Percentiles rank a stretch among this genome's conserved stretches.
Conservation (phyloP, 2,113 vertebrate genomes). For the Microtus montanus region DNA sequence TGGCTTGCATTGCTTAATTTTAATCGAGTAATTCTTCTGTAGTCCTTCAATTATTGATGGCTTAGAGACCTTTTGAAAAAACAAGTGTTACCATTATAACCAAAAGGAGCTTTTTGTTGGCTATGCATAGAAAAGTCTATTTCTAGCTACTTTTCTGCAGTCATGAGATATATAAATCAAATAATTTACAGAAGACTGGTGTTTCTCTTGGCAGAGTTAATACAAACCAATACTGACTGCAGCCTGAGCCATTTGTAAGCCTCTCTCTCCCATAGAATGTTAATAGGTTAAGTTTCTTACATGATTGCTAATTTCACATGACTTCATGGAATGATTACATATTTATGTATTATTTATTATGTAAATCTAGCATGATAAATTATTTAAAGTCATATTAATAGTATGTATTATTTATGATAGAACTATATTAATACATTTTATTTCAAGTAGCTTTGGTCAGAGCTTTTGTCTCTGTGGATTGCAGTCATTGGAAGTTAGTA, state of each 20-base stretch:
- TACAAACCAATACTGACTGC: slow-evolving; percentile 28
- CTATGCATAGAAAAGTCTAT: slow-evolving; percentile 56
- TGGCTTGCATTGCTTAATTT: slow-evolving; percentile 66
- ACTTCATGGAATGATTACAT: slow-evolving; percentile 80
- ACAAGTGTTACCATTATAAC: slow-evolving; percentile 38
- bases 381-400: slow-evolving; percentile 83
- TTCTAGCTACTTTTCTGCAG: slow-evolving; percentile 62
- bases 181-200: neutral
- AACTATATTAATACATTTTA: slow-evolving; percentile 81
- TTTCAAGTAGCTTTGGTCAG: slow-evolving; percentile 75
- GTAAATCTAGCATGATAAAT: slow-evolving; percentile 82
- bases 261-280: slow-evolving; percentile 61
- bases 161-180: slow-evolving; percentile 30
- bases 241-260: slow-evolving; percentile 58
- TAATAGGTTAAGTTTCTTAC: slow-evolving; percentile 79
- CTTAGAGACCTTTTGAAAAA: slow-evolving; percentile 60
- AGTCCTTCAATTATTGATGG: slow-evolving; percentile 66
- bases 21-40: slow-evolving; percentile 62
- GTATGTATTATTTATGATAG: slow-evolving; percentile 85
- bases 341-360: slow-evolving; percentile 83
- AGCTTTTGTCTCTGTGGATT: slow-evolving; percentile 64
- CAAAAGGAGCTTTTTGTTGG: slow-evolving; percentile 59
- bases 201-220: slow-evolving; percentile 31
- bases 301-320: slow-evolving; percentile 79
- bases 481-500: slow-evolving; percentile 67